A percentile compares a stretch with the other conserved stretches of the same genome.
Conservation (phyloP, 1,140 invertebrate species). For the Zaprionus camerounensis region DNA sequence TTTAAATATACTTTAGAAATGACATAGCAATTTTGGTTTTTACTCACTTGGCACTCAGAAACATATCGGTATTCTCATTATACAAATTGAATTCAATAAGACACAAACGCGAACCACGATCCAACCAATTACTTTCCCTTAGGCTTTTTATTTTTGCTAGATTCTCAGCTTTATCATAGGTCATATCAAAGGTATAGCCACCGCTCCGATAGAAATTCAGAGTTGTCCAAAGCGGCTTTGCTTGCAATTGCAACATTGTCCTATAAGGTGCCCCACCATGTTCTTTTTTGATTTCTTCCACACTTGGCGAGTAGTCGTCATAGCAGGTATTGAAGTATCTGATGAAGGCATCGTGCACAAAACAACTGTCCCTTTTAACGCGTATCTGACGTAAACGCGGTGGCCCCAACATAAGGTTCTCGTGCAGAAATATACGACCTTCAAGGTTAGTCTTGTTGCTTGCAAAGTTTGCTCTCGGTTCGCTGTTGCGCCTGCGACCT, state of each 20-base stretch:
- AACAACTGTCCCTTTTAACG: constrained; percentile 60
- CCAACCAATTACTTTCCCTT: constrained; percentile 54
- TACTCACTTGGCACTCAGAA: constrained; percentile 69
- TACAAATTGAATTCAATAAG: constrained; percentile 72
- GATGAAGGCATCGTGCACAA: constrained; percentile 71
- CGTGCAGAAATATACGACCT: constrained; percentile 61
- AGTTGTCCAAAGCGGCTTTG: constrained; percentile 55
- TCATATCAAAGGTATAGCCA: constrained; percentile 60
- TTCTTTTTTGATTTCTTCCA: constrained; percentile 28
- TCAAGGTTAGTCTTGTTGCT: not conserved
- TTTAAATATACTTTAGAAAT: too few species aligned
- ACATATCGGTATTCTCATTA: constrained; percentile 68
- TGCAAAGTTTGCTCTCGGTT: too few species aligned
- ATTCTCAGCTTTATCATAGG: constrained; percentile 43
- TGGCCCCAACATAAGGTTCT: constrained; percentile 72
- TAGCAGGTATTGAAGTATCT: constrained; percentile 75
- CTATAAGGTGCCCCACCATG: constrained; percentile 30
- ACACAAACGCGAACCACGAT: constrained; percentile 65
- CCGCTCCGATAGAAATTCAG: constrained; percentile 56
- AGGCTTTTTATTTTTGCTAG: constrained; percentile 34
- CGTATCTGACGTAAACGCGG: constrained; percentile 74
- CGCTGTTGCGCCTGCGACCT: too few species aligned
- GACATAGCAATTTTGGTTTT: not conserved
- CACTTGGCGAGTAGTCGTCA: constrained; percentile 38
- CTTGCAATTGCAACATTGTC: constrained; percentile 43